Base-by-base conservation (phyloP, 2,888 invertebrate genomes). In the Caenorhabditis virilis region DNA sequence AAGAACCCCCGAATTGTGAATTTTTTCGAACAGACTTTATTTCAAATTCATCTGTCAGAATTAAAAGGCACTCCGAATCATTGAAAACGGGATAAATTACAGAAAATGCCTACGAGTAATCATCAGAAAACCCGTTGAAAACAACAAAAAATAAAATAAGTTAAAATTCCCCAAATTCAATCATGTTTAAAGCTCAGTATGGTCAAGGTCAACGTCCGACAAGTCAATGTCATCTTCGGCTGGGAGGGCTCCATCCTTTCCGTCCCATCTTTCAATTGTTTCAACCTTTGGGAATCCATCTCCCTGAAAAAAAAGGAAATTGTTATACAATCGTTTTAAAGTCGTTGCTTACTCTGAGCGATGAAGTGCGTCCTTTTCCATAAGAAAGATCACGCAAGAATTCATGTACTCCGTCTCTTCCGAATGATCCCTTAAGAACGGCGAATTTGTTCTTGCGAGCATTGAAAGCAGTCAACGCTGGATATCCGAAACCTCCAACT, bases 401-500 rank as follows among this genome's bases (percentile, higher is more conserved):
- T 85, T 95, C 95, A 80, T 91, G 90, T 84, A 99, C 93, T 69
- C 98, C 98, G 64, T 90, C 90, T 81, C 78, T 75, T 50, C 77
- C 76, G 87, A 95, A 99, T 22, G 95, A 91, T 13, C 95, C 97
- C 77, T 91, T 88, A 1, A 98, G 87, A 7, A 92, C 88, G 0
- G 95, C 91, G 86, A 91, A 98, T 85, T 95, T 95, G 89, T 93
- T 91, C 86, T 98, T 98, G 85, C 95, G 92, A 15, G 90, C 89
- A 85, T 95, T 98, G 57, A 97, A 90, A 18, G 93, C 94, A 6
- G 94, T 95, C 90, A 99, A 90, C 1, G 97, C 95, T 1, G 98
- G 98, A 85, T 98, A 98, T 11, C 98, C 98, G 85, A 98, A 98
- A 89, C 88, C 98, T 67, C 98, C 98, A 72, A 98, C 90, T 83